Base-by-base conservation (phyloP, 2,888 invertebrate genomes). In the Brachylomia viminalis region DNA sequence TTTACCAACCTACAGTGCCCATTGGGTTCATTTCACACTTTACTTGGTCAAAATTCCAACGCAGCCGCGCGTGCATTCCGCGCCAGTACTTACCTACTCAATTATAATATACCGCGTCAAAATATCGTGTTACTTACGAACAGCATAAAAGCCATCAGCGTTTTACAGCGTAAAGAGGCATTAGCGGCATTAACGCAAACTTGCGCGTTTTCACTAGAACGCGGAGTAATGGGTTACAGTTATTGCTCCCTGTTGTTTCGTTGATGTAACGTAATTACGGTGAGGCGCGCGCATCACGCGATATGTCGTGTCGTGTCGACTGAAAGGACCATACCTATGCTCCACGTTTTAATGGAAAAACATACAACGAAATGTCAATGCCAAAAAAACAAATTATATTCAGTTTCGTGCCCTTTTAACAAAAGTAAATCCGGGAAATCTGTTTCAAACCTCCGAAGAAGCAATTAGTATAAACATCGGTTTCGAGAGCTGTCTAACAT, bases 221-320 rank as follows among this genome's bases (percentile, higher is more conserved):
- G 81, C 83, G 83, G 85, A 85, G 88, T 90, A 91, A 91, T 90
- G 90, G 88, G 91, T 93, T 91, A 91, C 91, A 91, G 90, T 93
- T 92, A 92, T 91, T 90, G 88, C 90, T 88, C 91, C 89, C 90
- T 87, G 89, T 91, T 92, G 91, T 91, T 92, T 88, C 88, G 89
- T 88, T 90, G 90, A 92, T 90, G 92, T 92, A 91, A 91, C 88
- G 89, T 90, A 92, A 93, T 94, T 92, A 93, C 84, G 76, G 84
- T 77, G 85, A 79, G 86, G 88, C 89, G 88, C 85, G 83, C 78
- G 84, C 87, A 86, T 85, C 93, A 94, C 93, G 93, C 93, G 87
- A 93, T 90, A 82, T 92, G 83, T 89, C 92, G 92, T 92, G 91
- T 81, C 80, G 23, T 77, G 62, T 54, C 75, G 49, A 33, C 80